Evolutionary conservation across 2,797 vertebrate genomes (phyloP), one percentile per base, ranked within the genome.

Genomic region (Uromys caudimaculatus): DNA sequence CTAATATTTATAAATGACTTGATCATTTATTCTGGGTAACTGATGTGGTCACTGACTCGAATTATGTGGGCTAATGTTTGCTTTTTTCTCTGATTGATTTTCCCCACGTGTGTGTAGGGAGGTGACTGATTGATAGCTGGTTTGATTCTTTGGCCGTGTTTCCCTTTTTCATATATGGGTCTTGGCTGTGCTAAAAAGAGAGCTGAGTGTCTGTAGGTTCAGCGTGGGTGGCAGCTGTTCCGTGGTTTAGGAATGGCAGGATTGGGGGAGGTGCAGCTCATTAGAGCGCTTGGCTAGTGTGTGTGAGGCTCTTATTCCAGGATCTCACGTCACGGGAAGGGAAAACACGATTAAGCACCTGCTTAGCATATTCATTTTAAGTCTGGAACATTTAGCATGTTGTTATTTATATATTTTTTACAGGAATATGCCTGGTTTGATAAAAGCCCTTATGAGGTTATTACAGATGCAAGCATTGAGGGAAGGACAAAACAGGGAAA

Each of bases 401-500:
- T 88, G 3, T 76, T 87, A 7, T 94, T 76, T 44, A 44, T 44
- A 44, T 97, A 9, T 93, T 77, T 97, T 88, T 97, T 52, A 95
- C 98, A 99, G 99, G 95, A 99, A 99, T 91, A 98, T 99, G 67
- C 99, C 99, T 27, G 99, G 99, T 58, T 99, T 99, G 96, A 97
- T 99, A n/a, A 99, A 99, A 98, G 98, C 99, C 82, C 97, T 99
- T 71, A 98, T 99, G 89, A 99, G 98, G 90, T 98, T 99, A 93
- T 98, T 99, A 35, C 99, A 99, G 94, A 99, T 99, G 97, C 99
- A 99, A 97, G 99, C 99, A 10, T 50, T 98, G 96, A 98, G 98
- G 47, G 93, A 97, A 96, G 98, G 89, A 93, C 98, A 98, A 88
- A 97, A 98, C 92, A 91, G 32, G 90, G 97, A 98, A 27, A 83